phyloP scores from a whole-genome alignment of 2,888 invertebrate species.

The Rhingia rostrata region DNA sequence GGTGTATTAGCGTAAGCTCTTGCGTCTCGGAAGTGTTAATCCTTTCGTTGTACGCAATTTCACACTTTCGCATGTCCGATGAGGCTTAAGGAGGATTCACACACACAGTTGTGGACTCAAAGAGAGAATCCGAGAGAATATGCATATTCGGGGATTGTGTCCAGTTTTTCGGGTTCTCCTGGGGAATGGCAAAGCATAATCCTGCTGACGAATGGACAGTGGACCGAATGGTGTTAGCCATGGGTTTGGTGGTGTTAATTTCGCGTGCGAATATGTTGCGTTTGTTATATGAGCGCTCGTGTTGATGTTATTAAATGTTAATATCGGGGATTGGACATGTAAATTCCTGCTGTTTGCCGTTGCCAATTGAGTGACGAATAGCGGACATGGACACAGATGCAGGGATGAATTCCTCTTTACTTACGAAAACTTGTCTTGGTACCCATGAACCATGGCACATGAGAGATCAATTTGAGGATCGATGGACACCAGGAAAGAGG shows the following conservation, averaged over 20 bases:
- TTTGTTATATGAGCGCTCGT: constrained; percentile 28
- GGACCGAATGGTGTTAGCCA: background rate
- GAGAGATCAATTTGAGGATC: too few relatives aligned
- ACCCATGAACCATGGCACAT: too few relatives aligned
- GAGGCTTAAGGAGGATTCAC: constrained; percentile 40
- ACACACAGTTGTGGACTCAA: too few relatives aligned
- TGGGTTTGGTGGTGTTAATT: constrained; percentile 19
- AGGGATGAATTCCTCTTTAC: too few relatives aligned
- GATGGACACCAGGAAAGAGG: too few relatives aligned
- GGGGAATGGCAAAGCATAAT: constrained; percentile 46
- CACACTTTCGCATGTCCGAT: constrained; percentile 68
- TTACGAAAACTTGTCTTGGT: too few relatives aligned
- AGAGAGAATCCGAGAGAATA: too few relatives aligned
- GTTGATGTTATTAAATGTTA: constrained; percentile 47
- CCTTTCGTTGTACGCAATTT: constrained; percentile 60
- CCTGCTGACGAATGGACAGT: constrained; percentile 23
- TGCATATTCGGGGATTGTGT: constrained; percentile 36
- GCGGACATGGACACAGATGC: too few relatives aligned
- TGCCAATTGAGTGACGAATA: too few relatives aligned
- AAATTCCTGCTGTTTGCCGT: constrained; percentile 4
- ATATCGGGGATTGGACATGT: constrained; percentile 29
- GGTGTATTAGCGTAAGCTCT: constrained; percentile 51
- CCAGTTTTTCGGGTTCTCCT: constrained; percentile 22
- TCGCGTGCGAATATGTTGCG: constrained; percentile 7
- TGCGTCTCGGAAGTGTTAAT: constrained; percentile 59